Conservation (phyloP, 1,140 invertebrate genomes). For the Drosophila orena region DNA sequence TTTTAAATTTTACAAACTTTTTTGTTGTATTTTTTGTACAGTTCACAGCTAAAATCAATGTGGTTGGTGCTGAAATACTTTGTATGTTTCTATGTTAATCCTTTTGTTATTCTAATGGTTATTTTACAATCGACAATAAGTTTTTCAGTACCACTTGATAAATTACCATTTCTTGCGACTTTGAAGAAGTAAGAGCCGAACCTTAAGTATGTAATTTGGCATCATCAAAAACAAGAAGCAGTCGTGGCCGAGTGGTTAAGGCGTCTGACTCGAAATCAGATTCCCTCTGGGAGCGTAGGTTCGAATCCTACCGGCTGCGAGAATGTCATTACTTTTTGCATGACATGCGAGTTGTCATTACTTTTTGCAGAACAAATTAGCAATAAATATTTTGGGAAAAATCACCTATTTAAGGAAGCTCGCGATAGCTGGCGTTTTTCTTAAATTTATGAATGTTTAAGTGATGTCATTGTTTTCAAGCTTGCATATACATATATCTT, state of each 20-base stretch:
- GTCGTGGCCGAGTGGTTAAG: slow-evolving; percentile 94
- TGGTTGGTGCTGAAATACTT: background rate
- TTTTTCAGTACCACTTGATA: background rate
- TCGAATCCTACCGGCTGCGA: slow-evolving; percentile 93
- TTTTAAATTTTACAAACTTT: too few species aligned
- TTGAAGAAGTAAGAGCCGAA: background rate
- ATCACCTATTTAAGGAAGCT: too few species aligned
- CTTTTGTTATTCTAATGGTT: background rate
- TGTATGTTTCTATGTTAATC: background rate
- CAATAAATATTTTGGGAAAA: too few species aligned
- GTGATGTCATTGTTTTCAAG: too few species aligned
- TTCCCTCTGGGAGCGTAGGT: slow-evolving; percentile 94
- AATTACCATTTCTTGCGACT: background rate
- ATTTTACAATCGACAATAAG: background rate
- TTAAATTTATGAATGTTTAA: too few species aligned
- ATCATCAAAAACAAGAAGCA: slow-evolving; percentile 82
- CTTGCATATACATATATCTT: too few species aligned
- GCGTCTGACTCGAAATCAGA: slow-evolving; percentile 94
- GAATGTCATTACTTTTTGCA: background rate
- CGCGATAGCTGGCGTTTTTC: too few species aligned
- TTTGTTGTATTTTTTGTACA: too few species aligned
- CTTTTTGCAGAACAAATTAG: background rate
- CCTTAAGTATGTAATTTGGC: background rate
- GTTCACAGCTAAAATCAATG: too few species aligned
- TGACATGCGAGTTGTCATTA: too few species aligned